These are phyloP conservation scores for Psococerastis gibbosa DNA, from an alignment of 2,888 invertebrate genomes.

Conservation along the genomic window DNA sequence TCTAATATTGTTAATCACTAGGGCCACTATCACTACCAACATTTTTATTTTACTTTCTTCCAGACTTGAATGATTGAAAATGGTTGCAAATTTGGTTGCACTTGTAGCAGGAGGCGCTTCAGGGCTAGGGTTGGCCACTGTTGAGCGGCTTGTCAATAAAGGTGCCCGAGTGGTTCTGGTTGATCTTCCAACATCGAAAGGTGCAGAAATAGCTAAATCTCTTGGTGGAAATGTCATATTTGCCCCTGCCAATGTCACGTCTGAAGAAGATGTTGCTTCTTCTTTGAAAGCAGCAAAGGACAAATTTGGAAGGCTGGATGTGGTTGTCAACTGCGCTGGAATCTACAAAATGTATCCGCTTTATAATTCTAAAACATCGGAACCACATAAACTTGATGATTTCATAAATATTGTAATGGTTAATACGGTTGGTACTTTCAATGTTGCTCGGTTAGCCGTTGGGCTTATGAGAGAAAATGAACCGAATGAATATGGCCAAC, in stretches of 20 bases:
- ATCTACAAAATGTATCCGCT: conserved; percentile 67
- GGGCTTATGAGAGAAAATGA: conserved; percentile 68
- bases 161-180: conserved; percentile 77
- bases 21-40: too few relatives aligned
- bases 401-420: conserved; percentile 32
- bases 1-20: too few relatives aligned
- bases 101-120: conserved; percentile 95
- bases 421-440: conserved; percentile 85
- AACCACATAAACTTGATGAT: conserved; percentile 23
- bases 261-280: conserved; percentile 56
- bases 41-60: too few relatives aligned
- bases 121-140: conserved; percentile 83
- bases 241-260: conserved; percentile 71
- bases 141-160: conserved; percentile 59
- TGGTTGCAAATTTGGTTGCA: too few relatives aligned
- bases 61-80: too few relatives aligned
- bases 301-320: conserved; percentile 70
- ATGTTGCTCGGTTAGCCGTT: conserved; percentile 66
- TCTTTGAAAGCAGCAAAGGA: conserved; percentile 51
- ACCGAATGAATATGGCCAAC: conserved; percentile 61
- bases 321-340: conserved; percentile 90
- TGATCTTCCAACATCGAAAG: conserved; percentile 72
- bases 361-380: conserved; percentile 71
- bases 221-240: conserved; percentile 56
- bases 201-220: conserved; percentile 51